Conservation (phyloP, 2,113 vertebrate species). For the Gadus macrocephalus region DNA sequence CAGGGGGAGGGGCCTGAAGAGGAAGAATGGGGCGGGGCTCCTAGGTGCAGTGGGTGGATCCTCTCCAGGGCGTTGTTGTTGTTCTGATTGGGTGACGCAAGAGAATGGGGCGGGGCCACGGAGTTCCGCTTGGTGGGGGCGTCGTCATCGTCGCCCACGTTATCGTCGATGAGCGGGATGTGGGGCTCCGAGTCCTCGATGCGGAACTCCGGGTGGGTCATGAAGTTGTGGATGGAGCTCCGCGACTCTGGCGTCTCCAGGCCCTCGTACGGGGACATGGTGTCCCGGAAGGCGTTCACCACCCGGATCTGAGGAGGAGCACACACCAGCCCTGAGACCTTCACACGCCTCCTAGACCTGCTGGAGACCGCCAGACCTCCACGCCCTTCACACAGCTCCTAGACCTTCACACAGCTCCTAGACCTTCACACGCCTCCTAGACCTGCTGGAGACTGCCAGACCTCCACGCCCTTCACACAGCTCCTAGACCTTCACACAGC, state of each 20-base stretch:
- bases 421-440: not conserved
- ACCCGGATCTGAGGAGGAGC: slow-evolving; percentile 85
- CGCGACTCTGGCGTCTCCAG: slow-evolving; percentile 91
- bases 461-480: too few relatives aligned
- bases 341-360: not conserved
- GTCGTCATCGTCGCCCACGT: slow-evolving; percentile 89
- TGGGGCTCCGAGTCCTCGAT: slow-evolving; percentile 90
- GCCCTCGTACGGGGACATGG: slow-evolving; percentile 85
- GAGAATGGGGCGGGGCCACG: slow-evolving; percentile 59
- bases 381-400: too few relatives aligned
- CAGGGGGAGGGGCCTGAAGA: slow-evolving; percentile 68
- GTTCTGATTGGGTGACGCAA: slow-evolving; percentile 78
- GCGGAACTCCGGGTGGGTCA: slow-evolving; percentile 94
- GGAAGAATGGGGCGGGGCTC: slow-evolving; percentile 81
- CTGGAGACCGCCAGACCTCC: too few relatives aligned
- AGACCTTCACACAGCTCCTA: too few relatives aligned
- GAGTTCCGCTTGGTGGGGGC: slow-evolving; percentile 87
- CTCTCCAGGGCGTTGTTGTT: slow-evolving; percentile 90
- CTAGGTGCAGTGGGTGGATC: slow-evolving; percentile 73
- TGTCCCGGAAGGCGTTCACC: slow-evolving; percentile 97
- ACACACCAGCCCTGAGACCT: not conserved
- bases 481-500: too few relatives aligned
- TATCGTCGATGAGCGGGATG: slow-evolving; percentile 95
- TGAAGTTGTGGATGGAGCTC: slow-evolving; percentile 99
- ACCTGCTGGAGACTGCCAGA: too few relatives aligned